Conservation (phyloP, 1,140 invertebrate species). For the Arctopsyche grandis region DNA sequence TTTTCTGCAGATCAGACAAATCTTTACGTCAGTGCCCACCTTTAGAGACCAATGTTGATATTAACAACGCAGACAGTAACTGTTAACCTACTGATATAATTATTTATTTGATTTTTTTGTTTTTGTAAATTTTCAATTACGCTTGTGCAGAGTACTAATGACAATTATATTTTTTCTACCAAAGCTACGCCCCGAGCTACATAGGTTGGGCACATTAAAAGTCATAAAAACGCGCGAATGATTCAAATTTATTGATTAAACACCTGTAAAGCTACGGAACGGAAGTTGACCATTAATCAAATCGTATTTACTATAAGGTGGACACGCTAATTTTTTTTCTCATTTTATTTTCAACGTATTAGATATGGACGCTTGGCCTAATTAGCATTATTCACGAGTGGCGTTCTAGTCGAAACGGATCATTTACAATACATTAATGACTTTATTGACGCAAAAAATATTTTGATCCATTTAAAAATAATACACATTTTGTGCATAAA, state of each 20-base stretch:
- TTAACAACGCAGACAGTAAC: too few relatives aligned
- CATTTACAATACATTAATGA: background rate
- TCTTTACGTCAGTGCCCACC: too few relatives aligned
- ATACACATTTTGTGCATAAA: too few relatives aligned
- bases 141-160: conserved; percentile 3
- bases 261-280: conserved; percentile 10
- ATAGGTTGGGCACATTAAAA: background rate
- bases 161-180: conserved; percentile 19
- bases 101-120: background rate
- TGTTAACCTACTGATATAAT: too few relatives aligned
- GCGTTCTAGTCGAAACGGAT: background rate
- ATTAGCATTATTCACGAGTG: conserved; percentile 2
- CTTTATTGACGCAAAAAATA: too few relatives aligned
- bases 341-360: background rate
- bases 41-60: too few relatives aligned
- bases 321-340: background rate
- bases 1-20: too few relatives aligned
- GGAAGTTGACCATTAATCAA: conserved; percentile 21
- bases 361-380: background rate
- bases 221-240: conserved; percentile 23
- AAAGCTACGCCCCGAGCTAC: background rate
- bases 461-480: too few relatives aligned
- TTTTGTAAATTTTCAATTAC: background rate
- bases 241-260: conserved; percentile 31
- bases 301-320: background rate